phyloP scores from a whole-genome alignment of 2,113 vertebrate genomes.

The Lepus timidus region DNA sequence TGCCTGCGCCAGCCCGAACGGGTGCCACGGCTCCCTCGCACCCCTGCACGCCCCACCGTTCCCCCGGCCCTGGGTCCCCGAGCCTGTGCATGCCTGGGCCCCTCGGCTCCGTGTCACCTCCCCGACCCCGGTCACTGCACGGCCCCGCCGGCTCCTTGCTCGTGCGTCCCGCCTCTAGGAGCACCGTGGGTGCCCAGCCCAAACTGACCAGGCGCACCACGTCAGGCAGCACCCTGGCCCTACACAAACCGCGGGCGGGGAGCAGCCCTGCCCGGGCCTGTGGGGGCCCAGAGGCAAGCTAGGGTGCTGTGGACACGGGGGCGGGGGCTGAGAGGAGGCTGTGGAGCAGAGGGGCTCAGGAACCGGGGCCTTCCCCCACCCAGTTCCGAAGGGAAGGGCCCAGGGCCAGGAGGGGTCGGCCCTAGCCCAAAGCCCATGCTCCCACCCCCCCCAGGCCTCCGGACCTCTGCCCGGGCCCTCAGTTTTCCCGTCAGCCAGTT shows the following conservation, averaged over 20 bases:
- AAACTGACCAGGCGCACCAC: too few species aligned
- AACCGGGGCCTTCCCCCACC: background rate
- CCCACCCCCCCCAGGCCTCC: background rate
- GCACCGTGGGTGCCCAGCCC: background rate
- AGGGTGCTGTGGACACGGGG: too few species aligned
- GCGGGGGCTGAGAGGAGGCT: background rate
- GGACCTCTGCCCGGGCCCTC: background rate
- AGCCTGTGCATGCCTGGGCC: too few species aligned
- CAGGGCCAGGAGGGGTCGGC: background rate
- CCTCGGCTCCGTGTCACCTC: too few species aligned
- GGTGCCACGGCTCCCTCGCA: too few species aligned
- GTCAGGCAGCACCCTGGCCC: too few species aligned
- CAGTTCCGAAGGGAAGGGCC: background rate
- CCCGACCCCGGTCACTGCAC: too few species aligned
- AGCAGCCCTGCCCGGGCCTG: too few species aligned
- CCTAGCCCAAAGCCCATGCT: background rate
- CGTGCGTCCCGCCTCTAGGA: background rate
- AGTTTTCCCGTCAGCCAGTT: background rate
- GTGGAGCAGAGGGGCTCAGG: too few species aligned
- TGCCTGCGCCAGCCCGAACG: too few species aligned
- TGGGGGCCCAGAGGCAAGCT: background rate
- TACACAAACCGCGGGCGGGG: background rate
- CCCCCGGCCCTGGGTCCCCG: too few species aligned
- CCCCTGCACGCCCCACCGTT: too few species aligned
- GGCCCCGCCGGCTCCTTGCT: background rate